Percentiles rank a stretch among this genome's conserved stretches.
Evolutionary conservation across 2,113 vertebrate species (phyloP).

Genomic region (Anguilla rostrata): DNA sequence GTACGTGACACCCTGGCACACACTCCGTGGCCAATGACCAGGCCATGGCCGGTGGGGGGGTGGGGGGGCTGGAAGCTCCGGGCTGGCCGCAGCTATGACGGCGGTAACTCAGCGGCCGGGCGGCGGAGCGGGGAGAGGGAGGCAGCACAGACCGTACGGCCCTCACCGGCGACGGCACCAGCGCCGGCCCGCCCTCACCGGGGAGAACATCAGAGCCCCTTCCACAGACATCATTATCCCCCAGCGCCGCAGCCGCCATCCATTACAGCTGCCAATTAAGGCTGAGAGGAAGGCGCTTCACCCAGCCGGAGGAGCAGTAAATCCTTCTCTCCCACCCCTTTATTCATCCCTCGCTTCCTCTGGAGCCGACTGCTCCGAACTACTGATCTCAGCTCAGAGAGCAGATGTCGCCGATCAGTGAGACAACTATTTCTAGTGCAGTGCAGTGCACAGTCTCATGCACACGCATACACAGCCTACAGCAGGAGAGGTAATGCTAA

Average conservation of each 20-base stretch:
- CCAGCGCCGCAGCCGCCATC: neutral
- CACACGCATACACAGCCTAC: neutral
- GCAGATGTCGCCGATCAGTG: neutral
- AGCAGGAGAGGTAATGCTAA: neutral
- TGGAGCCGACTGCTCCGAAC: neutral
- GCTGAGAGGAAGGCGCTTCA: neutral
- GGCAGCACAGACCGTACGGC: too few species aligned
- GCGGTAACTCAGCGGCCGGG: too few species aligned
- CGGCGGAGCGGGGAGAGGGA: too few species aligned
- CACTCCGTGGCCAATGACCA: too few species aligned
- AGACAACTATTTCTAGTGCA: neutral
- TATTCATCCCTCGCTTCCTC: neutral
- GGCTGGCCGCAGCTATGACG: too few species aligned
- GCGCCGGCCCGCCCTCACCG: too few species aligned
- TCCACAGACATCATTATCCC: neutral
- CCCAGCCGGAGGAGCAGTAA: neutral
- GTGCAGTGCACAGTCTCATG: neutral
- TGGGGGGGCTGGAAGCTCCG: too few species aligned
- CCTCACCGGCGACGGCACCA: too few species aligned
- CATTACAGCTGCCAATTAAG: conserved; percentile 18
- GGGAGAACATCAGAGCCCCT: neutral
- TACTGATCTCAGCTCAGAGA: conserved; percentile 6
- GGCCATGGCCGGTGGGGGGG: too few species aligned
- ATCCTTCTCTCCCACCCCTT: neutral
- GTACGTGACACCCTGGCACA: too few species aligned